These are phyloP conservation scores for Drosophila erecta DNA, from an alignment of 1,140 invertebrate species.

Conservation along the genomic window DNA sequence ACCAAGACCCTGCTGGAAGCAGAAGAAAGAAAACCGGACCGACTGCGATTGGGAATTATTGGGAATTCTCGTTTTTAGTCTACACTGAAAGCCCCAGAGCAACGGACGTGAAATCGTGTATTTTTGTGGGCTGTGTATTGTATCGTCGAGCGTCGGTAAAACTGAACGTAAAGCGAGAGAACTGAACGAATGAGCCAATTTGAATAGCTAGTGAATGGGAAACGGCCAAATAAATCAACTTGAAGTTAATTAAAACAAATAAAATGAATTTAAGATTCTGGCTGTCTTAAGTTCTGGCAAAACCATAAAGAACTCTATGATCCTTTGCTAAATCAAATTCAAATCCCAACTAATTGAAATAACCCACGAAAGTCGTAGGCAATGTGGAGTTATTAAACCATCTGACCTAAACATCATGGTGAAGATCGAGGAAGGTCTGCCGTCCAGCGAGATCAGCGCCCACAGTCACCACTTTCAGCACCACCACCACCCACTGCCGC, in stretches of 20 bases:
- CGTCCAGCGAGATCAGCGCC: conserved; percentile 49
- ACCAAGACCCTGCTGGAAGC: neutral
- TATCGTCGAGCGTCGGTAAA: conserved; percentile 38
- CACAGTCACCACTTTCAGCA: conserved; percentile 44
- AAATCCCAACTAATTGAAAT: neutral
- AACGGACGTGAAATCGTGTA: conserved; percentile 65
- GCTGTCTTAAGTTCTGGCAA: too few species aligned
- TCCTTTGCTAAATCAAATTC: neutral
- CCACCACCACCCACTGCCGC: conserved; percentile 40
- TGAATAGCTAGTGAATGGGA: conserved; percentile 16
- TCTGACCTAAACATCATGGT: conserved; percentile 55
- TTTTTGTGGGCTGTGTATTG: conserved; percentile 27
- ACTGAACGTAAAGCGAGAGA: conserved; percentile 20
- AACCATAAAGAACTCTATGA: neutral
- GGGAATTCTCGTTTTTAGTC: conserved; percentile 75
- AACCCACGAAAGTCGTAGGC: conserved; percentile 7
- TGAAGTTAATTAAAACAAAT: neutral
- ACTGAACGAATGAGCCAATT: conserved; percentile 35
- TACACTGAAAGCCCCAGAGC: conserved; percentile 74
- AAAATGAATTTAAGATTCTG: too few species aligned
- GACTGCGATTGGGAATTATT: conserved; percentile 60
- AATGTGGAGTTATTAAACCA: conserved; percentile 8
- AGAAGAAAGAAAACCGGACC: conserved; percentile 36
- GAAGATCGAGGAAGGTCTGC: conserved; percentile 70
- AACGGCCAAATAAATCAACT: neutral